phyloP scores from a whole-genome alignment of 2,797 vertebrate species.

The Meriones psammophilus region DNA sequence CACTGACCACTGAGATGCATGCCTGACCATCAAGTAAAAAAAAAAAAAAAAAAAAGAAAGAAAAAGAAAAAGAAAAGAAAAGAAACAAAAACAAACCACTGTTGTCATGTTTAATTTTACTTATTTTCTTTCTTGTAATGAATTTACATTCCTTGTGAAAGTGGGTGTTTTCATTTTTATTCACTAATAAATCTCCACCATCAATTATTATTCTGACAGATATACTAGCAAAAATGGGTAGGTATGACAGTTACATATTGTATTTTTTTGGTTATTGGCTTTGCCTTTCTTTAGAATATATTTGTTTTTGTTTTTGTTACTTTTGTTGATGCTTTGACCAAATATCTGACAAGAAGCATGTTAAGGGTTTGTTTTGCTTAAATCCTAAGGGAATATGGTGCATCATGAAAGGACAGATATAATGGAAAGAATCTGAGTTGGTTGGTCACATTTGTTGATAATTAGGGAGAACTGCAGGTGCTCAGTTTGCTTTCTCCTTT shows the following conservation, averaged over 20 bases:
- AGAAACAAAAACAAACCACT: not conserved
- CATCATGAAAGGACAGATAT: not conserved
- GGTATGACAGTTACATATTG: not conserved
- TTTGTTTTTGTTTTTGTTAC: not conserved
- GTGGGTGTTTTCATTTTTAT: not conserved
- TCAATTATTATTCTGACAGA: not conserved
- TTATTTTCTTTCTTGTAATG: not conserved
- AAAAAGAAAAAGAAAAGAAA: no score
- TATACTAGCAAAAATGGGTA: not conserved
- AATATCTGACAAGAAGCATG: not conserved
- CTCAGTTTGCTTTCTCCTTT: not conserved
- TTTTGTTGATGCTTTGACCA: not conserved
- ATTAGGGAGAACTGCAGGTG: accelerated
- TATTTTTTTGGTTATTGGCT: not conserved
- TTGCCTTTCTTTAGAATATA: not conserved
- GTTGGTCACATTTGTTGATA: not conserved
- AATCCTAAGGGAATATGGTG: not conserved
- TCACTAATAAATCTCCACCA: not conserved
- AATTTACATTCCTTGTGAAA: not conserved
- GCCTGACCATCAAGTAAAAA: not conserved
- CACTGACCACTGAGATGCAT: not conserved
- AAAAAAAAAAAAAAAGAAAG: no score
- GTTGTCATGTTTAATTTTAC: no score
- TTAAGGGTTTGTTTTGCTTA: not conserved
- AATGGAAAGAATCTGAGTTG: not conserved